Base-by-base conservation (phyloP, 2,797 vertebrate genomes). In the Amniataba percoides region DNA sequence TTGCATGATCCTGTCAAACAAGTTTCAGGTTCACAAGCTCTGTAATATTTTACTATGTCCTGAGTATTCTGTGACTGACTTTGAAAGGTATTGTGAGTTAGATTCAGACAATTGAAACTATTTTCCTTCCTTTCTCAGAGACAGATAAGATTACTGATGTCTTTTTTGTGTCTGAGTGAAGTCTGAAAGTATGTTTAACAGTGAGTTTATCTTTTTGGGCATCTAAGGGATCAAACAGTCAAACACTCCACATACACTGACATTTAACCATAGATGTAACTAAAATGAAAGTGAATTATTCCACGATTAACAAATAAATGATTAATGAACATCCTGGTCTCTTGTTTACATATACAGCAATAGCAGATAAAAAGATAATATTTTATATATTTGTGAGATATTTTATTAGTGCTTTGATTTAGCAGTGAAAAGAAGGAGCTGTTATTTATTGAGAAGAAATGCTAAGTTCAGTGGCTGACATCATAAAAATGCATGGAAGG, bases 121-220 rank as follows among this genome's bases (percentile, higher is more conserved):
- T 27, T 71, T 74, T 39, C 45, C 34, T n/a, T 23, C 36, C 14
- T 78, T 79, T 61, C 18, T 19, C n/a, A 56, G 15, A 61, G 43
- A 52, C 48, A 31, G 46, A 66, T 25, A 31, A 25, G 1, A 4
- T 55, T 43, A 64, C 18, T 52, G 13, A 43, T 67, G 19, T 53
- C n/a, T 57, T 58, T 58, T 61, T 60, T 57, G 18, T 67, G 23
- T 56, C 18, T 71, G 19, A 31, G 1, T 57, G n/a, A 14, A 23
- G 3, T 51, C 16, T 71, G 36, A 46, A 31, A 51, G 3, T 21
- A 31, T 31, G 43, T 64, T 61, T 34, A 65, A 45, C 7, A 49
- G 11, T 13, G 42, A 52, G 61, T 62, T 65, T 31, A 45, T 21
- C 51, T 53, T 18, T 27, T 19, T 57, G 7, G 3, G 40, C 46